Conservation (phyloP, 1,140 invertebrate species). For the Homalodisca vitripennis region DNA sequence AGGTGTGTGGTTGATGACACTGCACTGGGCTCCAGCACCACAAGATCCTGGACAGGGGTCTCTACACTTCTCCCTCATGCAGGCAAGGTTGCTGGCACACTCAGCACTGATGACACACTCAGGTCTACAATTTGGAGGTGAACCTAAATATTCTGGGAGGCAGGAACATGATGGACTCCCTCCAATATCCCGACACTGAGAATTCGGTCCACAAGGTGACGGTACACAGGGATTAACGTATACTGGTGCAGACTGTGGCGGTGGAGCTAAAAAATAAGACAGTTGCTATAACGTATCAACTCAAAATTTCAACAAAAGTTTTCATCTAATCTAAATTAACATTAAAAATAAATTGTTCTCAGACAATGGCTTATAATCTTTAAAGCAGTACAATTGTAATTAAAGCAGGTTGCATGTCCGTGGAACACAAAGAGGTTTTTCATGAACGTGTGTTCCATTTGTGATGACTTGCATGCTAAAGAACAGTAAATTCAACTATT, state of each 20-base stretch:
- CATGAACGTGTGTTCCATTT: too few species aligned
- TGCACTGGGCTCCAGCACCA: slow-evolving; percentile 61
- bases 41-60: slow-evolving; percentile 71
- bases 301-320: too few species aligned
- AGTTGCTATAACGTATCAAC: too few species aligned
- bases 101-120: slow-evolving; percentile 65
- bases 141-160: slow-evolving; percentile 55
- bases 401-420: too few species aligned
- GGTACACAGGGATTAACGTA: slow-evolving; percentile 63
- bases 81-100: slow-evolving; percentile 63
- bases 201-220: slow-evolving; percentile 67
- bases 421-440: too few species aligned
- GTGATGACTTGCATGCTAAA: too few species aligned
- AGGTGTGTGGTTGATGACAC: slow-evolving; percentile 64
- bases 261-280: slow-evolving; percentile 37
- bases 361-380: not conserved
- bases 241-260: slow-evolving; percentile 43
- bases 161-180: slow-evolving; percentile 62
- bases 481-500: too few species aligned
- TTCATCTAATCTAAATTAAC: too few species aligned
- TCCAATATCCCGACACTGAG: slow-evolving; percentile 59
- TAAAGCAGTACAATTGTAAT: not conserved
- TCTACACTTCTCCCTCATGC: slow-evolving; percentile 66
- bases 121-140: slow-evolving; percentile 61
- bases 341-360: not conserved